A percentile compares a stretch with the other conserved stretches of the same genome.
Conservation (phyloP, 2,113 vertebrate genomes). For the Herpailurus yagouaroundi region DNA sequence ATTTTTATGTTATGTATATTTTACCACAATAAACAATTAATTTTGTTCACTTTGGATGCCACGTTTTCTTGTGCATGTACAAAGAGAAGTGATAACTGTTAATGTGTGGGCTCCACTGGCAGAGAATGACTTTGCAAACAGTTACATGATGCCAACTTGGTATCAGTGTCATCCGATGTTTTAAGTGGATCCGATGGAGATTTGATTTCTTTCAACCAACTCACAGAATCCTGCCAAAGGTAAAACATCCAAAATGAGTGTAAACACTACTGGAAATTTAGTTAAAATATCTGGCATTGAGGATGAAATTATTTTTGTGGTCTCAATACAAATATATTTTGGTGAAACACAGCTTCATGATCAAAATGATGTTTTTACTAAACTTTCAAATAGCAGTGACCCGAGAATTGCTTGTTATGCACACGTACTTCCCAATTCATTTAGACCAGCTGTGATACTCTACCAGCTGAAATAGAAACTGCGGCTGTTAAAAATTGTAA, state of each 20-base stretch:
- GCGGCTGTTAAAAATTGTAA: not conserved
- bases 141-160: not conserved
- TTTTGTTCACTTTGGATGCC: not conserved
- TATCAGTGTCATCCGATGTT: not conserved
- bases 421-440: conserved; percentile 23
- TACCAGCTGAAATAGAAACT: not conserved
- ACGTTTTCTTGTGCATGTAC: not conserved
- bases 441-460: not conserved
- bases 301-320: conserved; percentile 17
- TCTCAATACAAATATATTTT: conserved; percentile 13
- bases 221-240: conserved; percentile 5
- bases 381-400: not conserved
- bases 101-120: not conserved
- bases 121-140: not conserved
- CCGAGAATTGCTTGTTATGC: conserved; percentile 1
- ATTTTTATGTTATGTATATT: not conserved
- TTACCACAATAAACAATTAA: not conserved
- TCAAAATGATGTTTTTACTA: conserved; percentile 18
- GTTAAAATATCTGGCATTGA: conserved; percentile 36
- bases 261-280: not conserved
- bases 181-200: not conserved
- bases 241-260: not conserved
- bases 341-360: conserved; percentile 2
- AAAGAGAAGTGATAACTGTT: not conserved
- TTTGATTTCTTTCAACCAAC: not conserved